Evolutionary conservation across 2,797 vertebrate species (phyloP).

Genomic region (Arnoldichthys spilopterus): DNA sequence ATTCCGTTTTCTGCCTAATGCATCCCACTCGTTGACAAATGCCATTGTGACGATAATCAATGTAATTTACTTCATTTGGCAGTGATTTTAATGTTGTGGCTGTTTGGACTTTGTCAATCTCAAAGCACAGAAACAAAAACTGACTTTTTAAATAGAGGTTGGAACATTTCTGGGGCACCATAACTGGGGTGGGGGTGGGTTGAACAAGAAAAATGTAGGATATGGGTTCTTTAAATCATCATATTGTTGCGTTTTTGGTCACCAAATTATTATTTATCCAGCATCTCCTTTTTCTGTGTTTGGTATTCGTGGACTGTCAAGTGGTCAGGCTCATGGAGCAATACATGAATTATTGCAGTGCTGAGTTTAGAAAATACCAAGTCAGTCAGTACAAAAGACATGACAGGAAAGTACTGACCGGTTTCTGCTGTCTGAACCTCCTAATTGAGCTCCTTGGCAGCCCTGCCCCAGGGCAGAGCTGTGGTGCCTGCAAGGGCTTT

Average conservation of each 20-base stretch:
- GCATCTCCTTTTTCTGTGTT: neutral
- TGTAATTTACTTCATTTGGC: too few relatives aligned
- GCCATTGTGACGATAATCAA: too few relatives aligned
- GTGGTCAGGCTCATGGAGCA: neutral
- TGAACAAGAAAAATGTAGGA: neutral
- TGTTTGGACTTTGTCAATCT: too few relatives aligned
- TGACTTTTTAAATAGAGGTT: too few relatives aligned
- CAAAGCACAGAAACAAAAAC: too few relatives aligned
- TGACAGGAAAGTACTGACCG: neutral
- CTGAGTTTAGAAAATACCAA: neutral
- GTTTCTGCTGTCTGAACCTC: neutral
- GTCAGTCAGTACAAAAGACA: neutral
- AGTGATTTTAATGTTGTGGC: too few relatives aligned
- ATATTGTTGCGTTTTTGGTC: neutral
- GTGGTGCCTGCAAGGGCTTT: neutral
- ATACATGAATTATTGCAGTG: neutral
- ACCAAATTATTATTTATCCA: neutral
- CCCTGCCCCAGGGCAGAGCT: conserved; percentile 7
- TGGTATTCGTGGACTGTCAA: neutral
- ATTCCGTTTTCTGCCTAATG: too few relatives aligned
- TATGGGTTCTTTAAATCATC: neutral
- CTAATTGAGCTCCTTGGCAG: neutral
- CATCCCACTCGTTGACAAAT: too few relatives aligned
- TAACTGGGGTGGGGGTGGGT: too few relatives aligned
- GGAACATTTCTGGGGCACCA: too few relatives aligned